Base-by-base conservation (phyloP, 2,888 invertebrate genomes). In the Sminthurinus aureus region DNA sequence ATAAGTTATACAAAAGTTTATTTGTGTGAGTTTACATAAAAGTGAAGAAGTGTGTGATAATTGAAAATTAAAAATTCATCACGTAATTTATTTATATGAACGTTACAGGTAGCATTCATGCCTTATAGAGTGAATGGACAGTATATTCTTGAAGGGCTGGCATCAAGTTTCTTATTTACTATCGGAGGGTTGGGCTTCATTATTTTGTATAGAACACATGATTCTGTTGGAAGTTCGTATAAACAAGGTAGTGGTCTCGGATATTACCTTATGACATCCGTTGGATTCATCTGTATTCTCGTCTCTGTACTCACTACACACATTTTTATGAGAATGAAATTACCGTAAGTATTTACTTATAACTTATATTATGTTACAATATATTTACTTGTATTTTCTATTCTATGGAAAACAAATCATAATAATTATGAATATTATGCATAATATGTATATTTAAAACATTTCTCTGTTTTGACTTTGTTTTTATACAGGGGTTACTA, bases 121-220 rank as follows among this genome's bases (percentile, higher is more conserved):
- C 98, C 98, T 0, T 98, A 98, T 90, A 93, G 99, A 87, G 98
- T 99, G 0, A 99, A 99, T 91, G 99, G 99, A 0, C 99, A 99
- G 90, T 99, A 99, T 90, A 99, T 99, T 83, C 98, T 99, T 98
- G 99, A 99, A 91, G 99, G 99, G 0, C 91, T 99, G 85, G 98
- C 98, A 0, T 96, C 98, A 15, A 98, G 98, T 91, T 99, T 99
- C 90, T 93, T 99, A 26, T 99, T 99, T 91, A 96, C 98, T 0
- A 80, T 80, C n/a, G 80, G 80, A 15, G 80, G 80, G 15, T 91
- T 99, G 52, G 99, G 99, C 11, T 98, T 99, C 91, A 96, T 99
- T 26, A 95, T 99, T 85, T 92, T 99, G 86, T 99, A 99, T 91
- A 95, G 96, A 89, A 98, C 98, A 0, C 97, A 97, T 90, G 95